These are phyloP conservation scores for Machimus rusticus DNA, from an alignment of 2,888 invertebrate genomes.

Conservation along the genomic window DNA sequence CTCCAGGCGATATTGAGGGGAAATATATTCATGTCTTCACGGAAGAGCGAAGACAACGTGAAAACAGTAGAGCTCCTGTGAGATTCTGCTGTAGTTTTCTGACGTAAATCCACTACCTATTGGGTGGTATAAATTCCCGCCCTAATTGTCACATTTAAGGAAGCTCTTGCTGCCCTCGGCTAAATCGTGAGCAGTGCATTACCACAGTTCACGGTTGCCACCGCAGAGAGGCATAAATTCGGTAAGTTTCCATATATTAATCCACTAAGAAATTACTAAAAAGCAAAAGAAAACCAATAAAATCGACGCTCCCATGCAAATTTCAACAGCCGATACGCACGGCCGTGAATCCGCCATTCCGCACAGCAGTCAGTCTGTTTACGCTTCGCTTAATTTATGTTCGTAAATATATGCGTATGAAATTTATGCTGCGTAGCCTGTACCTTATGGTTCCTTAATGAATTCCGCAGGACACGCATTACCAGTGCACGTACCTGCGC, in stretches of 20 bases:
- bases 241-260: background rate
- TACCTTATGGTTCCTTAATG: constrained; percentile 19
- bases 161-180: background rate
- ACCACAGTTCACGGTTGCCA: background rate
- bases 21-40: background rate
- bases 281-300: background rate
- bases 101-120: background rate
- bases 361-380: background rate
- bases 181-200: background rate
- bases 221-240: background rate
- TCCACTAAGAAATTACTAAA: background rate
- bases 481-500: background rate
- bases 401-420: constrained; percentile 28
- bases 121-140: background rate
- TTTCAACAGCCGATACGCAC: background rate
- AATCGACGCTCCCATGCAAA: background rate
- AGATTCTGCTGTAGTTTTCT: background rate
- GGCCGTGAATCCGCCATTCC: background rate
- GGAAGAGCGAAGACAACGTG: background rate
- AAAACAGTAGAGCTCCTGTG: background rate
- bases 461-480: background rate
- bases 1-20: background rate
- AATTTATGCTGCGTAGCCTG: background rate
- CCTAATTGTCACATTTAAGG: background rate
- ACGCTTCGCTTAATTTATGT: constrained; percentile 22